Percentiles rank a stretch among this genome's conserved stretches.
Evolutionary conservation across 2,113 vertebrate genomes (phyloP).

Genomic region (Dicerorhinus sumatrensis): DNA sequence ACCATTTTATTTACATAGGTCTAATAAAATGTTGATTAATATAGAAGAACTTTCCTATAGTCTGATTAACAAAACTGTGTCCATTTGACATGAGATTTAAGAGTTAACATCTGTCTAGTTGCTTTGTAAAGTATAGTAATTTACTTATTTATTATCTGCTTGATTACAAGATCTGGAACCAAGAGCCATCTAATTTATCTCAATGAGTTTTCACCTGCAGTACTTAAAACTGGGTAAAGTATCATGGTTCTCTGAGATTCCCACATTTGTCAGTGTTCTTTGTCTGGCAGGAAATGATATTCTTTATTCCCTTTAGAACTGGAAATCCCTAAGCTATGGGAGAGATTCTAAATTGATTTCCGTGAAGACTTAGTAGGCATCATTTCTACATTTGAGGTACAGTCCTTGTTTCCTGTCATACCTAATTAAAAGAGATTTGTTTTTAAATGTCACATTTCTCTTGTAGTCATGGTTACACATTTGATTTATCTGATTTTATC

Average conservation of each 20-base stretch:
- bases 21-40: background rate
- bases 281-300: background rate
- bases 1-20: background rate
- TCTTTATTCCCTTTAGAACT: slow-evolving; percentile 38
- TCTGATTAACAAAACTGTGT: background rate
- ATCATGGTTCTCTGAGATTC: background rate
- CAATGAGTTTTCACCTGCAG: background rate
- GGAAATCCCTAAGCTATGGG: background rate
- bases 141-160: background rate
- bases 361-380: background rate
- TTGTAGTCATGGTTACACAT: slow-evolving; percentile 33
- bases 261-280: background rate
- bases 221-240: background rate
- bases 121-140: background rate
- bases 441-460: slow-evolving; percentile 14
- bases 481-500: slow-evolving; percentile 49
- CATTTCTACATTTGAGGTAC: slow-evolving; percentile 9
- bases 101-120: slow-evolving; percentile 8
- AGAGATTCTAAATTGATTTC: slow-evolving; percentile 29
- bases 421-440: slow-evolving; percentile 33
- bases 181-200: background rate
- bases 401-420: background rate
- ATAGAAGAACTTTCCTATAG: background rate
- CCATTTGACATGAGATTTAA: background rate
- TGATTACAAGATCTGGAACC: background rate